These are phyloP conservation scores for Zoanthus solanderi DNA, from an alignment of 92 coral and sea anemone species.

Conservation along the genomic window DNA sequence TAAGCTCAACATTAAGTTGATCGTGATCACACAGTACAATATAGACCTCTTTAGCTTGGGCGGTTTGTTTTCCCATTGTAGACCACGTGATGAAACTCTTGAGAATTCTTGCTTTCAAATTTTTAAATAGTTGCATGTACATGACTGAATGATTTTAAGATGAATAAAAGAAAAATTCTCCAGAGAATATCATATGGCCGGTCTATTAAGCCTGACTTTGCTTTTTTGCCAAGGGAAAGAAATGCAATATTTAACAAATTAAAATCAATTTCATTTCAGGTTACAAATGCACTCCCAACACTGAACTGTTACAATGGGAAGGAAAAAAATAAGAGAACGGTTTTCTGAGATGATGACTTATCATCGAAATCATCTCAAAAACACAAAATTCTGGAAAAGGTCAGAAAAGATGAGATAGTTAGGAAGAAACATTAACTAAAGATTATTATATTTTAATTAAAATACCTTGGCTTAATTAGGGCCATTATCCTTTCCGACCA, in stretches of 20 bases:
- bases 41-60: constrained; percentile 45
- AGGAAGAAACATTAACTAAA: constrained; percentile 35
- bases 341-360: constrained; percentile 51
- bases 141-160: constrained; percentile 43
- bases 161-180: constrained; percentile 39
- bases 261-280: constrained; percentile 48
- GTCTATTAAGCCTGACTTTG: constrained; percentile 9
- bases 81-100: constrained; percentile 28
- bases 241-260: constrained; percentile 25
- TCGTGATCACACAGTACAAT: not conserved
- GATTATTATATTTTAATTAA: constrained; percentile 1
- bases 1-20: constrained; percentile 16
- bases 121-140: not conserved
- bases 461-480: constrained; percentile 43
- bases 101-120: constrained; percentile 15
- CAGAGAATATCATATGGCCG: not conserved
- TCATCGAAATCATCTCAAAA: constrained; percentile 39
- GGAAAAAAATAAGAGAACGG: constrained; percentile 25
- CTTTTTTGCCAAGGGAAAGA: constrained; percentile 18
- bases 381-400: constrained; percentile 59
- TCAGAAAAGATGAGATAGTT: constrained; percentile 49
- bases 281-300: constrained; percentile 49
- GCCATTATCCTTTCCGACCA: constrained; percentile 43
- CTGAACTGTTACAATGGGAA: constrained; percentile 35
- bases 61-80: constrained; percentile 35